These are phyloP conservation scores for Garrulus glandarius DNA, from an alignment of 2,797 vertebrate species.

Conservation along the genomic window DNA sequence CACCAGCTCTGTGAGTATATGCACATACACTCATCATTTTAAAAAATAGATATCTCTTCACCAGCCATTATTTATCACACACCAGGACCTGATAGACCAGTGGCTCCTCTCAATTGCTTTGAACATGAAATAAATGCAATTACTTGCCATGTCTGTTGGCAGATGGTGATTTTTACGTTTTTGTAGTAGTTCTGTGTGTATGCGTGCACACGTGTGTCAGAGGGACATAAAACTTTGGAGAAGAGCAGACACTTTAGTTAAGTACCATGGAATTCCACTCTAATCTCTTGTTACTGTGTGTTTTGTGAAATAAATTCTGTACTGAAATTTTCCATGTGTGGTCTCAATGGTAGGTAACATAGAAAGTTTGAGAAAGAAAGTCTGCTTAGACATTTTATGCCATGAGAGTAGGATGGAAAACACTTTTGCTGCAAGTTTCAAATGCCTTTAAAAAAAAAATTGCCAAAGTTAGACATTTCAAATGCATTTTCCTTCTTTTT, in stretches of 20 bases:
- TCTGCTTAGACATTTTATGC: neutral
- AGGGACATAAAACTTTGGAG: neutral
- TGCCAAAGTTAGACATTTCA: neutral
- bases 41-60: neutral
- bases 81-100: neutral
- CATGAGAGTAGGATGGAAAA: neutral
- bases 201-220: fast-evolving
- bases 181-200: neutral
- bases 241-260: neutral
- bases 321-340: neutral
- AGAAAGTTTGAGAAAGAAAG: neutral
- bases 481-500: neutral
- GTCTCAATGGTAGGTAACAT: neutral
- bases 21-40: neutral
- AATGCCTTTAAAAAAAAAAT: neutral
- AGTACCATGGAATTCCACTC: neutral
- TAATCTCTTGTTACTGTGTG: neutral
- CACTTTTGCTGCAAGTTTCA: neutral
- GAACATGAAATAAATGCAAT: neutral
- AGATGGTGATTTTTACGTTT: neutral
- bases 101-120: neutral
- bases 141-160: neutral
- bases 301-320: neutral
- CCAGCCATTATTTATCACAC: neutral
- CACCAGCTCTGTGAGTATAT: neutral